phyloP scores from a whole-genome alignment of 2,888 invertebrate species.

The Eupithecia insigniata region DNA sequence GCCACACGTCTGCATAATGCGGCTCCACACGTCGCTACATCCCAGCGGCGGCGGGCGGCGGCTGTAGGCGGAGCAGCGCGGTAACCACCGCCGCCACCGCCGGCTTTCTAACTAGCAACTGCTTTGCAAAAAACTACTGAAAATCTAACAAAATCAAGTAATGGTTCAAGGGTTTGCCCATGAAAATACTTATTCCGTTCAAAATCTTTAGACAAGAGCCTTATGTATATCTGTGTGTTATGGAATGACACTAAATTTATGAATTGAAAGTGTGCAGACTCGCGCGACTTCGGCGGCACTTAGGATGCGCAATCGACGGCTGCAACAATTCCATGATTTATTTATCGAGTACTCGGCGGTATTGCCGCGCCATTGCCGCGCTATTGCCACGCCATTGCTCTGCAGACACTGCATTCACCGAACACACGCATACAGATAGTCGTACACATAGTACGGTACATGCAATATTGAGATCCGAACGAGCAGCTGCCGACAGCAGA shows the following conservation, averaged over 20 bases:
- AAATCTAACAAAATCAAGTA: background rate
- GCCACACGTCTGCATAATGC: conserved; percentile 22
- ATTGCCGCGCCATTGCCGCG: conserved; percentile 14
- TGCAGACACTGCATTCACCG: background rate
- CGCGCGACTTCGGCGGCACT: background rate
- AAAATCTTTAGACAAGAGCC: background rate
- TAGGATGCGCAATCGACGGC: conserved; percentile 25
- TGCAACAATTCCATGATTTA: conserved; percentile 28
- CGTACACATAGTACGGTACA: background rate
- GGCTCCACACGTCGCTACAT: background rate
- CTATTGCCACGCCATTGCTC: background rate
- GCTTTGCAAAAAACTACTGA: too few relatives aligned
- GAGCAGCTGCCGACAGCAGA: background rate
- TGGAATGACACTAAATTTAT: background rate
- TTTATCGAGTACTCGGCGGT: conserved; percentile 22
- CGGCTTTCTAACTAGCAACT: too few relatives aligned
- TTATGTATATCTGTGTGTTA: background rate
- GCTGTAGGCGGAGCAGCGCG: too few relatives aligned
- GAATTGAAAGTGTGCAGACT: background rate
- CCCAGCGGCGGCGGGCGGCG: too few relatives aligned
- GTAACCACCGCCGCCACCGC: too few relatives aligned
- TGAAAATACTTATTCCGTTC: background rate
- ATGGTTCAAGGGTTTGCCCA: background rate
- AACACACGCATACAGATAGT: background rate
- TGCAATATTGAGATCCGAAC: conserved; percentile 1